Base-by-base conservation (phyloP, 2,797 vertebrate species). In the Borostomias antarcticus region DNA sequence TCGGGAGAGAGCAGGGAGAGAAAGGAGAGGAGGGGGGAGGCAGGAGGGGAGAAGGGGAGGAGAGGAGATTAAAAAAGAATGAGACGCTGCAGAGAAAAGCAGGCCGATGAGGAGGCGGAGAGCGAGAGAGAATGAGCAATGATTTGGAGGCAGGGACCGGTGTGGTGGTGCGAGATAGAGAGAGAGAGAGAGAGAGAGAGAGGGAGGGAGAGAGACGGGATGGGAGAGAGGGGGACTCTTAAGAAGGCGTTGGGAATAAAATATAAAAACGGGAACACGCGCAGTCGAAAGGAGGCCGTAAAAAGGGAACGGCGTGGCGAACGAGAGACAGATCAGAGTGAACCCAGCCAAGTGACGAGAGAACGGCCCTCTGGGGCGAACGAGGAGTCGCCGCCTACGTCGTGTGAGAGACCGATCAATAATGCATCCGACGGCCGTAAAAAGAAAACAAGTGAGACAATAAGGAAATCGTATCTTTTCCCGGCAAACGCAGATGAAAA, bases 391-490 rank as follows among this genome's bases (percentile, higher is more conserved):
- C 77, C 73, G 80, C 85, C 87, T 87, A 88, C 85, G 83, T 77
- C 76, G 76, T 79, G 78, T 86, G 85, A 89, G 83, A 82, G 74
- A 78, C 78, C 73, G 79, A 92, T 92, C 87, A 91, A 92, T 91
- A 93, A 91, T 90, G 86, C 85, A 93, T 91, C 86, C 89, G 78
- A 74, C 70, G 72, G 74, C 83, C 80, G 78, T 67, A 75, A 76
- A 81, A 85, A n/a, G n/a, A n/a, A 52, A 89, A 86, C 78, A 80
- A 75, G 79, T 68, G 74, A 82, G 90, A 88, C 72, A 79, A 84
- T 80, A 69, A 63, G 58, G 66, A 74, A 79, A 82, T 68, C 74
- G 73, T 84, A n/a, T 84, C 62, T 76, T 80, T 78, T 79, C 73
- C 78, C 79, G 62, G 68, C 82, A 88, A 88, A 86, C 40, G 72